Conservation (phyloP, 1,140 invertebrate genomes). For the Ceratitis capitata region DNA sequence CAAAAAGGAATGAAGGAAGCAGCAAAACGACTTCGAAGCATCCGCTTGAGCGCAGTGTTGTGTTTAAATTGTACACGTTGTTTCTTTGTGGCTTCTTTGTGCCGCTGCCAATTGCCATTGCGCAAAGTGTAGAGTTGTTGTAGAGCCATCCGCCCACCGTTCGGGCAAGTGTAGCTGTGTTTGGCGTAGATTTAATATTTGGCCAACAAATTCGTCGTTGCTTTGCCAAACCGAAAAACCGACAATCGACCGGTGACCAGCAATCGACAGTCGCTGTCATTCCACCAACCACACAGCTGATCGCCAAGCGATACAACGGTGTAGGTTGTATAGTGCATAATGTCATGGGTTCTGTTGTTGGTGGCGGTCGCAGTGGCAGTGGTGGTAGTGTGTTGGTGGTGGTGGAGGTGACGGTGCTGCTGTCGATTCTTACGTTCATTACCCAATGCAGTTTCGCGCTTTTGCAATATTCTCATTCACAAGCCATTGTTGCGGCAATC, state of each 20-base stretch:
- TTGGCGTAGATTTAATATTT: neutral
- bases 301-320: neutral
- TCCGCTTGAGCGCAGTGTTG: no score
- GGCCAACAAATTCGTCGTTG: no score
- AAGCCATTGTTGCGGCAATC: neutral
- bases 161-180: no score
- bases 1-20: no score
- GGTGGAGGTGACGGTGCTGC: no score
- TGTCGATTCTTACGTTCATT: conserved; percentile 24
- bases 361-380: no score
- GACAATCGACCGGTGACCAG: neutral
- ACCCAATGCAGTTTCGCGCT: conserved; percentile 23
- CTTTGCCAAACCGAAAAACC: neutral
- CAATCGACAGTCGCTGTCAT: conserved; percentile 11
- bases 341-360: no score
- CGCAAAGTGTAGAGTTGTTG: neutral
- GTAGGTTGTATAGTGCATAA: no score
- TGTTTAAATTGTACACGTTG: neutral
- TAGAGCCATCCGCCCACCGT: neutral
- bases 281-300: neutral
- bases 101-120: neutral
- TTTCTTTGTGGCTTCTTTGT: no score
- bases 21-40: no score
- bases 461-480: conserved; percentile 32
- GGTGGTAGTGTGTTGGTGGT: no score